Base-by-base conservation (phyloP, 2,888 invertebrate species). In the Agriopis leucophaearia region DNA sequence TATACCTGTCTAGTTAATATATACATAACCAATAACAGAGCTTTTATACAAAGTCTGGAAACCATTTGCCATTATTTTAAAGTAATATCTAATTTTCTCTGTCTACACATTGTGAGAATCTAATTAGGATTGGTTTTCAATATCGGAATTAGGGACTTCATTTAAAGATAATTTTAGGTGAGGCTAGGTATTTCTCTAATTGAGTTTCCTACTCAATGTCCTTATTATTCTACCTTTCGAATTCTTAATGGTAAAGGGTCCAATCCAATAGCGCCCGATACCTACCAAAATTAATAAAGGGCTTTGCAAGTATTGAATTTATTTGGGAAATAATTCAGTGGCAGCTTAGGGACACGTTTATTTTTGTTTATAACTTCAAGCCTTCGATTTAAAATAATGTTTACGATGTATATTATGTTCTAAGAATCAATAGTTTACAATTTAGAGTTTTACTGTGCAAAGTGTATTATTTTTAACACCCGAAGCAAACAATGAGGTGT, bases 101-200 rank as follows among this genome's bases (percentile, higher is more conserved):
- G 50, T 51, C 54, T 56, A 55, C 56, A 69, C 68, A 57, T 64
- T 60, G 64, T 63, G 68, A 58, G 57, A 69, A 69, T 81, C 82
- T 80, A 81, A 83, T 83, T 83, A 83, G 79, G 79, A 75, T 74
- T 67, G 75, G 76, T 80, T 82, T 81, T 80, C 71, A 75, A 74
- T 79, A 80, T 82, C 75, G 70, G 71, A 70, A 69, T 74, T 73
- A 64, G 16, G 68, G 64, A 64, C 56, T 64, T 52, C 68, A 51
- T 64, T 69, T 69, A 50, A 56, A 60, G 68, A 69, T 68, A 52
- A 68, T 69, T 64, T 60, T 51, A 64, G 66, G 50, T 57, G 73
- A 72, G 72, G 76, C 71, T 74, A 77, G 78, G 76, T 69, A 78
- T 81, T 77, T 75, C 66, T 55, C 65, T 79, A 82, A 82, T 82